These are phyloP conservation scores for Hyla sarda DNA, from an alignment of 2,113 vertebrate genomes.

Conservation along the genomic window DNA sequence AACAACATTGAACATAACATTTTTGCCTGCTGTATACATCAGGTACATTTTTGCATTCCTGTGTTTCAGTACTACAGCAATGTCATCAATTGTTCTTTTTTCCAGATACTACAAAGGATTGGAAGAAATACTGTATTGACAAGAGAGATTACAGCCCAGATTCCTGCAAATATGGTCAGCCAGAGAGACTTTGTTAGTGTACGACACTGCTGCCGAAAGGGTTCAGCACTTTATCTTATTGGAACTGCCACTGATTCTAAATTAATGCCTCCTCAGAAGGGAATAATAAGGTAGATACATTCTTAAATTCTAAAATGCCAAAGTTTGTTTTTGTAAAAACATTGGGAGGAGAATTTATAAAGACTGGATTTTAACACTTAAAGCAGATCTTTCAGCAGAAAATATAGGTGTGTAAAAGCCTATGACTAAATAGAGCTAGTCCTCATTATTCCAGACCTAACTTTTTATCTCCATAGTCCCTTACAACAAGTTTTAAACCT, in stretches of 20 bases:
- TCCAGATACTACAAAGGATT: conserved; percentile 74
- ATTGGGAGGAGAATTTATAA: too few species aligned
- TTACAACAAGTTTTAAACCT: too few species aligned
- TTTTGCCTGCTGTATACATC: too few species aligned
- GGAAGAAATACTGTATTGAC: conserved; percentile 76
- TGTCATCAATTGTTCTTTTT: background rate
- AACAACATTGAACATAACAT: too few species aligned
- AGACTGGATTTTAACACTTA: too few species aligned
- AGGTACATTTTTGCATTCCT: too few species aligned
- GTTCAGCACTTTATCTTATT: conserved; percentile 71
- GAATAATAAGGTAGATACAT: conserved; percentile 74
- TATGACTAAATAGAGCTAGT: too few species aligned
- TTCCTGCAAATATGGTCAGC: conserved; percentile 76
- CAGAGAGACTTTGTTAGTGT: conserved; percentile 81
- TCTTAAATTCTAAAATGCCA: background rate
- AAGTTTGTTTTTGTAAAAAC: too few species aligned
- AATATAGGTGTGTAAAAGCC: too few species aligned
- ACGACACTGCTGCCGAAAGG: conserved; percentile 71
- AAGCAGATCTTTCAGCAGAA: too few species aligned
- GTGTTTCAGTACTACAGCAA: background rate
- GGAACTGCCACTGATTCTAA: conserved; percentile 71
- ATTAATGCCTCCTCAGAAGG: conserved; percentile 70
- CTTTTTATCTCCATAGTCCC: too few species aligned
- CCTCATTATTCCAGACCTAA: too few species aligned
- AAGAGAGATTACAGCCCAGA: conserved; percentile 74